Base-by-base conservation (phyloP, 2,888 invertebrate genomes). In the Luffia ferchaultella region DNA sequence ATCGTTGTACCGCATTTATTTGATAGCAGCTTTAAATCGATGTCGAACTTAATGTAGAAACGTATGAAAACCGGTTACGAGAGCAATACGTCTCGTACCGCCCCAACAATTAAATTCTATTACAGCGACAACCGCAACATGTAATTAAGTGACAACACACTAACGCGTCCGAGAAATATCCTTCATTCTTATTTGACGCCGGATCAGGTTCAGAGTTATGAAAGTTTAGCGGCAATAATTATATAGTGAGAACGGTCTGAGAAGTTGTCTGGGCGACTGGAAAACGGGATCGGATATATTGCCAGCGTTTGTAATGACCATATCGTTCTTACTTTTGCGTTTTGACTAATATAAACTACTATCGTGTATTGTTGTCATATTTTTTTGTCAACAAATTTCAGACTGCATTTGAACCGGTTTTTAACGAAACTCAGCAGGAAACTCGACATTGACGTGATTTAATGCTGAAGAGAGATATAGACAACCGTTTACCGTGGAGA, bases 51-150 rank as follows among this genome's bases (percentile, higher is more conserved):
- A n/a, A n/a, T n/a, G n/a, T n/a, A n/a, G 30, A 30, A 3, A 12
- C 30, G 30, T 12, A 12, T 12, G 50, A 59, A 53, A 67, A 67
- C 67, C 53, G 63, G 67, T 69, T 70, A 55, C 57, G 57, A 62
- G 50, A 30, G 41, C 46, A 47, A 51, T 18, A 46, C 46, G 41
- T 60, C 58, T 56, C 62, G 58, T 60, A 18, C 52, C 40, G 42
- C 50, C 50, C 47, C 67, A 63, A 70, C 68, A 76, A 82, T 80
- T 77, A 76, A 77, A 79, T 73, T 79, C 74, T 76, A 80, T 79
- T 78, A 80, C 62, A 65, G 67, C 67, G 71, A 72, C 67, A 68
- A 67, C 67, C 60, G 69, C 64, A 70, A 69, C 62, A 58, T 76
- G 65, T 70, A 74, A 79, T 79, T 77, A 80, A 67, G 65, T 62